A percentile compares a stretch with the other conserved stretches of the same genome.
Evolutionary conservation across 2,797 vertebrate species (phyloP).

Genomic region (Lepus oiostolus): DNA sequence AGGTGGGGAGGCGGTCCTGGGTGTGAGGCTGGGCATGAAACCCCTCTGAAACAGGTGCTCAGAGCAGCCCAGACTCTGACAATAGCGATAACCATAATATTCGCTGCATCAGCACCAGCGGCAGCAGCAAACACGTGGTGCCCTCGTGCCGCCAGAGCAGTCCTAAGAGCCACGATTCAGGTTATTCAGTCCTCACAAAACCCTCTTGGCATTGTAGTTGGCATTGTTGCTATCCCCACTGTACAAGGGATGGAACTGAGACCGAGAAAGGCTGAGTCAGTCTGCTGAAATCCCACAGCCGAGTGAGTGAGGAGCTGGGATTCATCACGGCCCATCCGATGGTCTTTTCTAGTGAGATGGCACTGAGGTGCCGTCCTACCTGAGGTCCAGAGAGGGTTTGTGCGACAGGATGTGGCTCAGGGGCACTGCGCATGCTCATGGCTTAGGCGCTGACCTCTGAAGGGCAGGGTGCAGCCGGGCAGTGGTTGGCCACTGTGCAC

Average conservation of each 20-base stretch:
- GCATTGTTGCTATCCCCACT: background rate
- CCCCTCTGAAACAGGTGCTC: background rate
- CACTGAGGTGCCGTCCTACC: background rate
- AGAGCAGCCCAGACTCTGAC: background rate
- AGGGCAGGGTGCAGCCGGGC: too few species aligned
- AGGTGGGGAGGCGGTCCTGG: background rate
- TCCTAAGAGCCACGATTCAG: background rate
- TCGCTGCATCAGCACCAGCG: background rate
- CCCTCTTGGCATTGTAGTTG: background rate
- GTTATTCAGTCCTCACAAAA: background rate
- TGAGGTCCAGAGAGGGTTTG: background rate
- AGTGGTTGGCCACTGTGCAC: background rate
- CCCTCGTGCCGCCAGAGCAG: background rate
- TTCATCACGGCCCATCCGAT: background rate
- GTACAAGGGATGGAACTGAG: background rate
- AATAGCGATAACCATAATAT: fast-evolving
- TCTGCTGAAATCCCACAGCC: background rate
- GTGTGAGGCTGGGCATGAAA: background rate
- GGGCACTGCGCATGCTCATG: background rate
- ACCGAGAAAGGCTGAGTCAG: background rate
- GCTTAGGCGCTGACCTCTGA: background rate
- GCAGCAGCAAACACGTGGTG: background rate
- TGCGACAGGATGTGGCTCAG: background rate
- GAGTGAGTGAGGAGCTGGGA: background rate
- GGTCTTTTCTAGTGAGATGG: background rate